Conservation (phyloP, 2,888 invertebrate species). For the Aricia artaxerxes region DNA sequence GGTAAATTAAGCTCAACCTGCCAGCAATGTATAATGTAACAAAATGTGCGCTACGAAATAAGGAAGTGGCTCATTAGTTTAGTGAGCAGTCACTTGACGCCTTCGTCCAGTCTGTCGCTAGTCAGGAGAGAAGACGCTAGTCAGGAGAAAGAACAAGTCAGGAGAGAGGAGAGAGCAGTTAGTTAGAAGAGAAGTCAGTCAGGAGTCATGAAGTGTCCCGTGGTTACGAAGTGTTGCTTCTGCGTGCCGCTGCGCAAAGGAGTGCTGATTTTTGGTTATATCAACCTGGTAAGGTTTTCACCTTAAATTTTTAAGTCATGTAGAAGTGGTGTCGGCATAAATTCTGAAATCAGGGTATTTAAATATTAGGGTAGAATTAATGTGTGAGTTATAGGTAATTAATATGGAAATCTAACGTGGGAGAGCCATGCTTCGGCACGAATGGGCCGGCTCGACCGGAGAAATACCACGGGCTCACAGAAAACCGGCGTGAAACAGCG, state of each 20-base stretch:
- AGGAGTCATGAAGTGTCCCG: constrained; percentile 44
- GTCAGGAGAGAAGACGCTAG: background rate
- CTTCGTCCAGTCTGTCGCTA: background rate
- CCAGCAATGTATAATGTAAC: constrained; percentile 13
- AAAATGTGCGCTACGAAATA: background rate
- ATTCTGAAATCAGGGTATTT: too few species aligned
- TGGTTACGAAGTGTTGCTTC: constrained; percentile 60
- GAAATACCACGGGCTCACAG: too few species aligned
- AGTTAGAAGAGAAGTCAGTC: background rate
- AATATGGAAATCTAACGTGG: too few species aligned
- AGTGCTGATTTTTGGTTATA: constrained; percentile 61
- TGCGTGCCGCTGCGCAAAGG: constrained; percentile 61
- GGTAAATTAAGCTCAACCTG: too few species aligned
- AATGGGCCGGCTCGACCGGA: too few species aligned
- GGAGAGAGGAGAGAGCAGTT: too few species aligned
- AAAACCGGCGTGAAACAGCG: too few species aligned
- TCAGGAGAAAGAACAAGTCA: background rate
- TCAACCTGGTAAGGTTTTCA: constrained; percentile 51
- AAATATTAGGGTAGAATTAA: too few species aligned
- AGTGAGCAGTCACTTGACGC: background rate
- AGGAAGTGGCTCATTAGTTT: constrained; percentile 10
- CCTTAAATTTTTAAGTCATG: too few species aligned
- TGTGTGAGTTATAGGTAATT: too few species aligned
- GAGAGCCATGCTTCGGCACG: too few species aligned
- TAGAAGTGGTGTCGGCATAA: too few species aligned